Conservation (phyloP, 1,140 invertebrate genomes). For the Hylyphantes graminicola region DNA sequence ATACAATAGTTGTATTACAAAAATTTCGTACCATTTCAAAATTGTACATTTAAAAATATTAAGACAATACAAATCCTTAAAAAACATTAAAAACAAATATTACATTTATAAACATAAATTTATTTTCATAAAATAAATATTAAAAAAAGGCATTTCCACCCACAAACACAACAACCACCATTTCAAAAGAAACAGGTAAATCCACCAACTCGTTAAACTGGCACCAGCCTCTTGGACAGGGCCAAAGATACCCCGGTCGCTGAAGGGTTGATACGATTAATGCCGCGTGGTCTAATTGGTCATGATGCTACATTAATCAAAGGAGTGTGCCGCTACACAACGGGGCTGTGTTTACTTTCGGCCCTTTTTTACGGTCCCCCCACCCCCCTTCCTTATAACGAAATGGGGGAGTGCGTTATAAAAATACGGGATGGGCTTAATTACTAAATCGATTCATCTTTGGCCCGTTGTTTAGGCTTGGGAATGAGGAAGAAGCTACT, state of each 20-base stretch:
- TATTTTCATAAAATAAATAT: too few relatives aligned
- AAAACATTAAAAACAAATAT: too few relatives aligned
- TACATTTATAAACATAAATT: too few relatives aligned
- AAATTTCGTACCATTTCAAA: too few relatives aligned
- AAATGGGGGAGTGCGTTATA: not conserved
- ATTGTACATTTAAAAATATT: too few relatives aligned
- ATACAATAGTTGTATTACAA: too few relatives aligned
- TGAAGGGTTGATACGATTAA: slow-evolving; percentile 40
- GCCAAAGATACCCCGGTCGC: not conserved
- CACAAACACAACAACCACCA: too few relatives aligned
- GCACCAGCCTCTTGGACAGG: slow-evolving; percentile 20
- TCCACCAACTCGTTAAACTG: too few relatives aligned
- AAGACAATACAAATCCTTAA: too few relatives aligned
- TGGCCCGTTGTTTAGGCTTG: too few relatives aligned
- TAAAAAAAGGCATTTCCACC: too few relatives aligned
- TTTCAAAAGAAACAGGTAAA: too few relatives aligned
- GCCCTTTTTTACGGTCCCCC: not conserved
- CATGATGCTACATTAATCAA: slow-evolving; percentile 56
- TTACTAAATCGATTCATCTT: slow-evolving; percentile 54
- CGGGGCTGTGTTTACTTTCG: slow-evolving; percentile 33
- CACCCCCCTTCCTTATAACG: slow-evolving; percentile 10
- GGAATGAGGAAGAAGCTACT: not conserved
- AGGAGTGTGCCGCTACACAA: slow-evolving; percentile 6
- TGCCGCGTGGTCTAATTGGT: slow-evolving; percentile 49
- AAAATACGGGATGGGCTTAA: slow-evolving; percentile 21